phyloP scores from a whole-genome alignment of 1,140 invertebrate species.

The Drosophila navojoa region DNA sequence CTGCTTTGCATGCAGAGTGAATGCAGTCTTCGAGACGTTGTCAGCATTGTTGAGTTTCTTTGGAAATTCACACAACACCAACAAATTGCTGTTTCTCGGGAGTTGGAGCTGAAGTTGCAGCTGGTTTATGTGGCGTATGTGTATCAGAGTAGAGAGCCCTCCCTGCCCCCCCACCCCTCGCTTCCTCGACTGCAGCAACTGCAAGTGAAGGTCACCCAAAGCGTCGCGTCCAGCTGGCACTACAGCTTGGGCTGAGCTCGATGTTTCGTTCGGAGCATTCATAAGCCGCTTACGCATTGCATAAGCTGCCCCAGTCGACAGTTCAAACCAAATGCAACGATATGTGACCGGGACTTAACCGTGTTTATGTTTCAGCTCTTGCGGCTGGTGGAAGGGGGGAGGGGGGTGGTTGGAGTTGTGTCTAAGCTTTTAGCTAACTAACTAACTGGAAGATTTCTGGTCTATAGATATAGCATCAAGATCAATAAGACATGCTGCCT shows the following conservation, averaged over 20 bases:
- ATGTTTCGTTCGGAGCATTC: conserved; percentile 1
- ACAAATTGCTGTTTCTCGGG: neutral
- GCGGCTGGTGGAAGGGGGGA: neutral
- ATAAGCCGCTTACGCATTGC: conserved; percentile 28
- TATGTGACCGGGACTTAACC: neutral
- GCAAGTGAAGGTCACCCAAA: conserved; percentile 42
- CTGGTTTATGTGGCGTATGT: conserved; percentile 41
- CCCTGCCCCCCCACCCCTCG: neutral
- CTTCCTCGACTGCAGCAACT: neutral
- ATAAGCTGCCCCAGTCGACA: conserved; percentile 17
- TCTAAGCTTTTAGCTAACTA: too few relatives aligned
- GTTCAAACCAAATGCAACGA: neutral
- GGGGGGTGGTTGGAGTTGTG: too few relatives aligned
- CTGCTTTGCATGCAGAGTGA: conserved; percentile 38
- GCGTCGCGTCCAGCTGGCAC: neutral
- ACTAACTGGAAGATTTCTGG: too few relatives aligned
- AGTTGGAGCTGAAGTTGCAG: conserved; percentile 10
- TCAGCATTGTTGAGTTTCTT: conserved; percentile 44
- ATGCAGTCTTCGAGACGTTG: conserved; percentile 25
- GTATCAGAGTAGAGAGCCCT: conserved; percentile 1
- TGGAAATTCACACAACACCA: conserved; percentile 30
- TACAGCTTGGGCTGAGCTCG: neutral
- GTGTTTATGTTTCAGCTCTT: neutral
- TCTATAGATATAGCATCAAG: too few relatives aligned
- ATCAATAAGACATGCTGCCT: too few relatives aligned